Base-by-base conservation (phyloP, 2,797 vertebrate genomes). In the Myiotriccus ornatus region DNA sequence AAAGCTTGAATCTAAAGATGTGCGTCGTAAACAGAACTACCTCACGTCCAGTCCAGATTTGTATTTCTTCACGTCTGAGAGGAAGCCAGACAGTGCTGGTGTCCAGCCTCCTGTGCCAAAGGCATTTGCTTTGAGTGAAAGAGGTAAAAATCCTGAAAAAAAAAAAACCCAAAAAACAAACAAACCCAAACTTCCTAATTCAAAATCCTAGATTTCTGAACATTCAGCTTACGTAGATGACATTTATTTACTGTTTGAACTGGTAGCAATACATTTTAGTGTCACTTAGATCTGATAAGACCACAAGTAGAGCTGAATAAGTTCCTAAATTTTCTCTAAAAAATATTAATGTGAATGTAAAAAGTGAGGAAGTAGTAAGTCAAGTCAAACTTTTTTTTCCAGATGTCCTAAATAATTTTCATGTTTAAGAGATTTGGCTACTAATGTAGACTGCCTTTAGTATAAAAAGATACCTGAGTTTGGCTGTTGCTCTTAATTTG, bases 71-170 rank as follows among this genome's bases (percentile, higher is more conserved):
- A 14, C 35, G 13, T 90, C 97, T 14, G 93, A 94, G 1, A 97
- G 97, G 16, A 86, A 34, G 2, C 46, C 96, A 19, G 97, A 98
- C 23, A 71, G 68, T 28, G 70, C 95, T 94, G 24, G 44, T 87
- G 49, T 97, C 87, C 97, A 95, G 0, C 95, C 98, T 52, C 97
- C 98, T 47, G 95, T 98, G 50, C 97, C 98, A 39, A 99, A 98
- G 93, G 98, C 94, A 7, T 94, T 98, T 41, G 97, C 98, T 30
- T 87, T 97, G 74, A 98, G 95, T 73, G 98, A 98, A 93, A 89
- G 88, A 84, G 97, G 97, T 97, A 97, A 97, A 83, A 83, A 53
- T 37, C 6, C 23, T 37, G 18, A 14, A 25, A 12, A 3, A 14
- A 30, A 37, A 5, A 10, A 18, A 56, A 4, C 4, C 39, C 12